Base-by-base conservation (phyloP, 2,113 vertebrate genomes). In the Ceyx margarethae region DNA sequence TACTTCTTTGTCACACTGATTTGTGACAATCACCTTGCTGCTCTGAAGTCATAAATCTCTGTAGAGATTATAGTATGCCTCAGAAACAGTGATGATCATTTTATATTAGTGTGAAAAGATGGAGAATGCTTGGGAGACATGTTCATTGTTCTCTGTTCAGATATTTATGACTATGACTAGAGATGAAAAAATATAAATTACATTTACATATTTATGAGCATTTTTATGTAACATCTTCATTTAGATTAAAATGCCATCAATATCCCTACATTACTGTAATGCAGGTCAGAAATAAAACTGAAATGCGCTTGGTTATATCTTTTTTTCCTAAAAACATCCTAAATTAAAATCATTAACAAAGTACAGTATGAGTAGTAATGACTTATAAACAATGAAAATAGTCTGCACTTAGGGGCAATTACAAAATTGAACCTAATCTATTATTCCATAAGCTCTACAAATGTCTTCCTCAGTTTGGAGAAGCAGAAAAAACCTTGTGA, bases 131-230 rank as follows among this genome's bases (percentile, higher is more conserved):
- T 94, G 91, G 61, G 66, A 95, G 69, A 75, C 69, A 53, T 21
- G 46, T 28, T 86, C 73, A 81, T 81, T 93, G 82, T 67, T 91
- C 80, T 81, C 65, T 86, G 35, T 78, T 93, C 83, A 90, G 83
- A 80, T 88, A 91, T 94, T 94, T 95, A 90, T 84, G 80, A 86
- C 68, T 93, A 42, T 42, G 58, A 62, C 67, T 89, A 77, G 87
- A 85, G 35, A 91, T 71, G 90, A 93, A 94, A 51, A 95, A 94
- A 73, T 68, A 95, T 43, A 95, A 88, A 90, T 83, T 94, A 81
- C 69, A 91, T 94, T 94, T 86, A 91, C 83, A 95, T 91, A 93
- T 85, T 95, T 93, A 90, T 79, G 68, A 91, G 56, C 26, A 57
- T 54, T 93, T 88, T 81, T 20, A 79, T 78, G 29, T n/a, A 93